Conservation (phyloP, 2,113 vertebrate genomes). For the Pangasianodon hypophthalmus region DNA sequence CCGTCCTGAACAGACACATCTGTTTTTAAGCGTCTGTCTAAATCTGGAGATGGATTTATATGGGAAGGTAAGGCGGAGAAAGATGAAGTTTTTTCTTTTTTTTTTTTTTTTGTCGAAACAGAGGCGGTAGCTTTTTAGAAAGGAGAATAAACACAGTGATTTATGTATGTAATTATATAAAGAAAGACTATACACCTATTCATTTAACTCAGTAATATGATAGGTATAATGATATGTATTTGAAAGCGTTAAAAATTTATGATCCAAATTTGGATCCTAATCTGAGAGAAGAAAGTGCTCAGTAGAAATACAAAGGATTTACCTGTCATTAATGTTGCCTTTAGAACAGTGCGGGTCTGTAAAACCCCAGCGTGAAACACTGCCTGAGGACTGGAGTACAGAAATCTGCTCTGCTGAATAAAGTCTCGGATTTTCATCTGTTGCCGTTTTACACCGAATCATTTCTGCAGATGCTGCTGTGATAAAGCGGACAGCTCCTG, state of each 20-base stretch:
- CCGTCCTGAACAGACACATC: not conserved
- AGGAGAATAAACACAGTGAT: not conserved
- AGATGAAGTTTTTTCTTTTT: not conserved
- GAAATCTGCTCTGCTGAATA: not conserved
- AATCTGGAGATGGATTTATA: constrained; percentile 79
- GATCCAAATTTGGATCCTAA: not conserved
- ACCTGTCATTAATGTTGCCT: not conserved
- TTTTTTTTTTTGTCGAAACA: constrained; percentile 17
- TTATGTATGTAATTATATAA: not conserved
- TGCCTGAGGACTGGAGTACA: too few relatives aligned
- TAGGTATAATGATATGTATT: not conserved
- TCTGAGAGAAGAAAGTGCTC: not conserved
- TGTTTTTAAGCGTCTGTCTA: not conserved
- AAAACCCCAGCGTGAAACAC: not conserved
- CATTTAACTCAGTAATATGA: not conserved
- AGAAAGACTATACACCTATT: not conserved
- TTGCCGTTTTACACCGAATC: not conserved
- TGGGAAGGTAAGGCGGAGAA: constrained; percentile 79
- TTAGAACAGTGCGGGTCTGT: not conserved
- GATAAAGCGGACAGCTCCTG: constrained; percentile 25
- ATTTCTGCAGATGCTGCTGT: not conserved
- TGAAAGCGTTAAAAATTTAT: not conserved
- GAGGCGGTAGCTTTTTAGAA: not conserved
- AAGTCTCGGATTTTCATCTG: too few relatives aligned
- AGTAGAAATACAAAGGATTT: not conserved